These are phyloP conservation scores for Sesamia nonagrioides DNA, from an alignment of 1,140 invertebrate species.

Conservation along the genomic window DNA sequence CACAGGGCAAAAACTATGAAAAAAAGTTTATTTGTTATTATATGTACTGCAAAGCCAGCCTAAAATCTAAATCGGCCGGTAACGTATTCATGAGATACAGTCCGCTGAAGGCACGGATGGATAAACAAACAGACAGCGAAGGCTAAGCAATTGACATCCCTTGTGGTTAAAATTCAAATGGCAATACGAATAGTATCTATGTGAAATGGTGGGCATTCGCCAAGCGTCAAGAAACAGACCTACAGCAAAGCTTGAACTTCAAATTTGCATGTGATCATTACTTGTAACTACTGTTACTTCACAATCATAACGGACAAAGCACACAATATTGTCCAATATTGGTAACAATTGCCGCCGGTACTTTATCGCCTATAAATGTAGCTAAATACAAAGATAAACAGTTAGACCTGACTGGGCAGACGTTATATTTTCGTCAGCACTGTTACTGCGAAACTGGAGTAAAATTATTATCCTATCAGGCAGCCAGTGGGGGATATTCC, in stretches of 20 bases:
- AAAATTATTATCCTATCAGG: slow-evolving; percentile 26
- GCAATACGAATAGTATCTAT: background rate
- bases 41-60: too few species aligned
- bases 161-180: too few species aligned
- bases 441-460: background rate
- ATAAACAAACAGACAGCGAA: too few species aligned
- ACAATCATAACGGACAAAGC: background rate
- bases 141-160: too few species aligned
- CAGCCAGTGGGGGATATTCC: slow-evolving; percentile 15
- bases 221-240: background rate
- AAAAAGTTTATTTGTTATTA: too few species aligned
- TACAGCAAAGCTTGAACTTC: background rate
- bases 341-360: background rate
- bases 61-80: too few species aligned
- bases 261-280: slow-evolving; percentile 1
- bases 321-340: background rate
- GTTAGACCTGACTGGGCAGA: background rate
- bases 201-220: background rate
- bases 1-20: too few species aligned
- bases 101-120: too few species aligned
- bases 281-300: background rate
- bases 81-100: too few species aligned
- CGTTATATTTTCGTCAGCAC: slow-evolving; percentile 24
- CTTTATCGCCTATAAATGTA: slow-evolving; percentile 17
- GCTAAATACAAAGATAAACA: slow-evolving; percentile 3